phyloP scores from a whole-genome alignment of 2,113 vertebrate genomes.

The Oxygymnocypris stewartii region DNA sequence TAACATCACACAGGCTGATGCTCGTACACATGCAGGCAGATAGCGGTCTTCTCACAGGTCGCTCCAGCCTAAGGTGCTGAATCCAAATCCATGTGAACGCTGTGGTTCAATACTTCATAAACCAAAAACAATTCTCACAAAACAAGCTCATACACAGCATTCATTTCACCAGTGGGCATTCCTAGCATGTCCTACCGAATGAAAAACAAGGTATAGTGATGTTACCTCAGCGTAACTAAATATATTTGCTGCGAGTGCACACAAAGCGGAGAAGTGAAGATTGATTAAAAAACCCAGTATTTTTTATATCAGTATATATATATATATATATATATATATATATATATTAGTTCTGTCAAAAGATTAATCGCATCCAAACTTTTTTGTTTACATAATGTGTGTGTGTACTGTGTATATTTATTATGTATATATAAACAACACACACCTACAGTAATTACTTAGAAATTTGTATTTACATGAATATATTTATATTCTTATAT shows the following conservation, averaged over 20 bases:
- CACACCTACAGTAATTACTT: no score
- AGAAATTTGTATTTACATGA: no score
- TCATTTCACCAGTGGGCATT: not conserved
- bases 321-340: no score
- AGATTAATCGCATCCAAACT: no score
- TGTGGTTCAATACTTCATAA: constrained; percentile 22
- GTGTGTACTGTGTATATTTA: no score
- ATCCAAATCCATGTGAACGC: not conserved
- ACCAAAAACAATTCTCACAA: constrained; percentile 15
- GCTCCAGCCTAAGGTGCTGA: not conserved
- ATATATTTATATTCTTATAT: no score
- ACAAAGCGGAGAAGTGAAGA: no score
- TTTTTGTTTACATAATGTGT: no score
- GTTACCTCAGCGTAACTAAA: not conserved
- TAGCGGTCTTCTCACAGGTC: not conserved
- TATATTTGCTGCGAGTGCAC: not conserved
- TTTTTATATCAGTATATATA: no score
- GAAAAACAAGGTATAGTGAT: not conserved
- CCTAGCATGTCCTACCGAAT: constrained; percentile 9
- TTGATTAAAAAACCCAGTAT: no score
- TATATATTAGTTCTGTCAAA: no score
- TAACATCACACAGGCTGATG: constrained; percentile 14
- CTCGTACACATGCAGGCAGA: not conserved
- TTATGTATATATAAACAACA: no score
- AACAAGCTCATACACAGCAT: constrained; percentile 2